Evolutionary conservation across 2,888 invertebrate species (phyloP).

Genomic region (Acanthoscelides obtectus): DNA sequence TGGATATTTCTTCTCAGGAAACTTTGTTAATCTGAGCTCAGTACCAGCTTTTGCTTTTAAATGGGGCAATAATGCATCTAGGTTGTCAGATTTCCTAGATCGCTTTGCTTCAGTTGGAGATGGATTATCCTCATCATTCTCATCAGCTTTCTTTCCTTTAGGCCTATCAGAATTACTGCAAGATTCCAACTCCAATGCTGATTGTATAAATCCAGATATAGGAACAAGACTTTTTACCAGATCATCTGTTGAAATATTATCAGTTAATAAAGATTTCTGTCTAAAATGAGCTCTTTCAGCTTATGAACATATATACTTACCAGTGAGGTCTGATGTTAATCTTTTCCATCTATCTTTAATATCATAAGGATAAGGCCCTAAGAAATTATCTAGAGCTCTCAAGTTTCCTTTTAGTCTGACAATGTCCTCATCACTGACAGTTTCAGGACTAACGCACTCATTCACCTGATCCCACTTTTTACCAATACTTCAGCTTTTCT

Average conservation of each 20-base stretch:
- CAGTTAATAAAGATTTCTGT: too few species aligned
- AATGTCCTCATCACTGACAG: conserved; percentile 61
- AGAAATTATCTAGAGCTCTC: conserved; percentile 66
- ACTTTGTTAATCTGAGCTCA: conserved; percentile 69
- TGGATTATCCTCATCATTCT: conserved; percentile 13
- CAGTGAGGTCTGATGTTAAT: conserved; percentile 64
- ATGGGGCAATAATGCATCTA: conserved; percentile 74
- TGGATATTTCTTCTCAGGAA: conserved; percentile 74
- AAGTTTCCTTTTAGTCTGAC: conserved; percentile 64
- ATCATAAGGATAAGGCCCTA: conserved; percentile 91
- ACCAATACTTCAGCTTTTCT: conserved; percentile 76
- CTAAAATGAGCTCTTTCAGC: too few species aligned
- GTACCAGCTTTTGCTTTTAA: conserved; percentile 78
- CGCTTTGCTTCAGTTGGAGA: conserved; percentile 34
- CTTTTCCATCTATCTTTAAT: conserved; percentile 82
- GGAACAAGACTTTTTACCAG: conserved; percentile 64
- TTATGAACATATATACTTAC: conserved; percentile 42
- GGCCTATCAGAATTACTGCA: conserved; percentile 68
- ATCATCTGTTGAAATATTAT: conserved; percentile 45
- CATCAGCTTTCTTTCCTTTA: conserved; percentile 44
- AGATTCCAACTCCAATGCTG: conserved; percentile 74
- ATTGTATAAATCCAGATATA: conserved; percentile 67
- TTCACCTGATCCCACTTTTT: conserved; percentile 77
- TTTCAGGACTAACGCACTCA: conserved; percentile 70
- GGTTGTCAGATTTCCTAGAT: conserved; percentile 51